Percentiles rank a stretch among this genome's conserved stretches.
Evolutionary conservation across 2,113 vertebrate genomes (phyloP).

Genomic region (Bubo scandiacus): DNA sequence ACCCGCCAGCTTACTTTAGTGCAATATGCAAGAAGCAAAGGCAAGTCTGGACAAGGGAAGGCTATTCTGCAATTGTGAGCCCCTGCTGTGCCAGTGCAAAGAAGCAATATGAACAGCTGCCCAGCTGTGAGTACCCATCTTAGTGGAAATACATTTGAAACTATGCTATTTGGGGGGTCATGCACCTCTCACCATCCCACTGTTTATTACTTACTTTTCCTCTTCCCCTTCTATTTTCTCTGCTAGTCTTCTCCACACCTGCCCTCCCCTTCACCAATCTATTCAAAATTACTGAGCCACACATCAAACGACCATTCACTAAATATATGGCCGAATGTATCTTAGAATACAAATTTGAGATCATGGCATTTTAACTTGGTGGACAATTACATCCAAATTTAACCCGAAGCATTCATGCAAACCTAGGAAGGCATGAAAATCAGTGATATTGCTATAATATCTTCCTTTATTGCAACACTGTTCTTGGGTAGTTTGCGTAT

Average conservation of each 20-base stretch:
- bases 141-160: neutral
- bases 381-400: neutral
- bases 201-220: neutral
- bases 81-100: neutral
- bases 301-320: neutral
- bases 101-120: neutral
- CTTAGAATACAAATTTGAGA: neutral
- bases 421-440: neutral
- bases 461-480: neutral
- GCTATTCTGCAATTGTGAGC: neutral
- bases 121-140: neutral
- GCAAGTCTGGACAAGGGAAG: neutral
- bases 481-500: accelerated
- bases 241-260: neutral
- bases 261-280: neutral
- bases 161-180: neutral
- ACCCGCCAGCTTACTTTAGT: neutral
- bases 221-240: neutral
- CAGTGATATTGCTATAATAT: neutral
- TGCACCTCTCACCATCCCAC: neutral
- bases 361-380: neutral
- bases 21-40: neutral
- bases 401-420: neutral
- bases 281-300: neutral
- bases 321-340: neutral